Evolutionary conservation across 2,797 vertebrate species (phyloP), one percentile per base, ranked within the genome.

Genomic region (Iguana delicatissima): DNA sequence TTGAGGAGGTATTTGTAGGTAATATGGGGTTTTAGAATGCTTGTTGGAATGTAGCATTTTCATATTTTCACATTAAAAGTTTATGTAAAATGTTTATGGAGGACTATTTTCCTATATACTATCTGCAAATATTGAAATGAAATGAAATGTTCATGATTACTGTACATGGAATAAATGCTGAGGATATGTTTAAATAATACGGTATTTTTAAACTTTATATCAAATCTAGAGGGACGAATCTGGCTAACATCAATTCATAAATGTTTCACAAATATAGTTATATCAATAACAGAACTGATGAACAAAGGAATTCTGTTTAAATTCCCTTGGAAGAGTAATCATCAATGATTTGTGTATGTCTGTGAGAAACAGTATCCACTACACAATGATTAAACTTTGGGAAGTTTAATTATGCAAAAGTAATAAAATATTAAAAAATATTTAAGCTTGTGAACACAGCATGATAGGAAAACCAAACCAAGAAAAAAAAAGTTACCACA

Each of bases 341-440:
- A 90, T 94, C 92, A 69, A 29, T 69, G 8, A 69, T 85, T 59
- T 52, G 73, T 77, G 64, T 87, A 62, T 82, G 87, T 79, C 88
- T 24, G 88, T 84, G 74, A 91, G 46, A 86, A 50, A 91, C 1
- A 93, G 91, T 29, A 95, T 64, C 32, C 89, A 74, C 0, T 64
- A 95, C 64, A 94, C 69, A 89, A n/a, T 80, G 4, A 50, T 84
- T 89, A 92, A 82, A 84, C 46, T 74, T 76, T 89, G 85, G 85
- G 86, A 95, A 93, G 14, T 93, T 95, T 92, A 92, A 92, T 92
- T 92, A 96, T 93, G 92, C 84, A 91, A 92, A 96, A 95, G 59
- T 62, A 92, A 84, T 92, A 94, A 29, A 82, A 94, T 94, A 94
- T 88, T 94, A 87, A 91, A 92, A 93, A 95, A 90, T 87, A 91